phyloP scores from a whole-genome alignment of 2,113 vertebrate species.

The Raja brachyura region DNA sequence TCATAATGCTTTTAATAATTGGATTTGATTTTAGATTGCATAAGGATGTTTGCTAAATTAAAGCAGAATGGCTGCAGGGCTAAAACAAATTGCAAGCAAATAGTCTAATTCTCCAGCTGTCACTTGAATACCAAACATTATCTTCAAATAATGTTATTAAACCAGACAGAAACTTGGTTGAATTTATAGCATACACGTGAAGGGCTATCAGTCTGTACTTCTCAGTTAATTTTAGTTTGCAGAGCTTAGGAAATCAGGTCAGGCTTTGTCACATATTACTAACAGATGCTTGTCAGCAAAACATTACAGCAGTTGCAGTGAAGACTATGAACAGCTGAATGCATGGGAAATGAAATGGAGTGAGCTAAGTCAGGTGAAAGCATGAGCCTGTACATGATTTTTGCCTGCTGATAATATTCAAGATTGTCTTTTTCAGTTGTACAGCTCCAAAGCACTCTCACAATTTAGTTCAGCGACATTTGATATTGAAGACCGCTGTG shows the following conservation, averaged over 20 bases:
- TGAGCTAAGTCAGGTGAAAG: neutral
- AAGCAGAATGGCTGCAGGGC: slow-evolving; percentile 18
- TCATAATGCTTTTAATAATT: neutral
- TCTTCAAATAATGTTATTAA: slow-evolving; percentile 14
- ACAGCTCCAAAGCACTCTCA: neutral
- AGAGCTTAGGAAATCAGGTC: neutral
- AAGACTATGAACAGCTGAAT: slow-evolving; percentile 11
- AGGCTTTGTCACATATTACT: neutral
- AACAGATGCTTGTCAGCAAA: neutral
- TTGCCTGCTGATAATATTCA: neutral
- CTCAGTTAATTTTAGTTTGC: neutral
- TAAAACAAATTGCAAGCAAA: slow-evolving; percentile 26
- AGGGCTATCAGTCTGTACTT: neutral
- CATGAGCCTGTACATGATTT: neutral
- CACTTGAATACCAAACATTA: slow-evolving; percentile 22
- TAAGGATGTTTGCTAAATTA: slow-evolving; percentile 32
- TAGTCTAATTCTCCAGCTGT: slow-evolving; percentile 16
- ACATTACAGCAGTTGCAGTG: neutral
- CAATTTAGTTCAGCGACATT: neutral
- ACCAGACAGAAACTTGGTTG: neutral
- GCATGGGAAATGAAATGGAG: neutral
- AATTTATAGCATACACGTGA: neutral
- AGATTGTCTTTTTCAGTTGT: neutral
- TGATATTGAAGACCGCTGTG: neutral
- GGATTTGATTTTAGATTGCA: slow-evolving; percentile 20